Base-by-base conservation (phyloP, 2,113 vertebrate species). In the Passer domesticus region DNA sequence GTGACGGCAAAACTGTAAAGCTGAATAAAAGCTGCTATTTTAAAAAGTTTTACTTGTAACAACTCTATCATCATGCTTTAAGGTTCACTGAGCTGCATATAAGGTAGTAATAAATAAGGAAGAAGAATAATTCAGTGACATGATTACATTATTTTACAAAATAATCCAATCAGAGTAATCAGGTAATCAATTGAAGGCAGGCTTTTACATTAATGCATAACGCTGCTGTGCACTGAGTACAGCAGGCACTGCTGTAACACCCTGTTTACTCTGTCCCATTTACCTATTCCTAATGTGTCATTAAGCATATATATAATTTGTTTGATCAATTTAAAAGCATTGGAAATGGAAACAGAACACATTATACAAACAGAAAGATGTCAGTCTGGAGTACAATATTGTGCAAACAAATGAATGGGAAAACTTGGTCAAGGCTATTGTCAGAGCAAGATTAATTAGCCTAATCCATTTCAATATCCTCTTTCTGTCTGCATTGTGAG, bases 381-480 rank as follows among this genome's bases (percentile, higher is more conserved):
- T 33, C 44, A 14, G 43, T 91, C 81, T 91, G 94, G 85, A 96
- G 95, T 82, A 88, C 43, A 75, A 24, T n/a, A 92, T 44, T 83
- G 92, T 63, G 90, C 78, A 68, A 91, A 96, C 94, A 97, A 97
- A 96, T 7, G 58, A 95, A 91, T 33, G 91, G 89, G 95, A 93
- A 90, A 96, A 90, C 94, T 95, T 97, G 96, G 96, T 97, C 87
- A 92, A 96, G 95, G 87, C 97, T 97, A 95, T 90, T 96, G 95
- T 96, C 94, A 97, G 88, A 95, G 56, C 83, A 98, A 98, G 97
- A 98, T 98, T 98, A 98, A 99, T 98, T 98, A 98, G 97, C 96
- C 97, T 95, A 98, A 98, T 99, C 98, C 98, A 98, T 98, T 98
- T 98, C 98, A 98, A 98, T 97, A 98, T 97, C 92, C 96, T 98